Evolutionary conservation across 2,113 vertebrate genomes (phyloP).

Genomic region (Calonectris borealis): DNA sequence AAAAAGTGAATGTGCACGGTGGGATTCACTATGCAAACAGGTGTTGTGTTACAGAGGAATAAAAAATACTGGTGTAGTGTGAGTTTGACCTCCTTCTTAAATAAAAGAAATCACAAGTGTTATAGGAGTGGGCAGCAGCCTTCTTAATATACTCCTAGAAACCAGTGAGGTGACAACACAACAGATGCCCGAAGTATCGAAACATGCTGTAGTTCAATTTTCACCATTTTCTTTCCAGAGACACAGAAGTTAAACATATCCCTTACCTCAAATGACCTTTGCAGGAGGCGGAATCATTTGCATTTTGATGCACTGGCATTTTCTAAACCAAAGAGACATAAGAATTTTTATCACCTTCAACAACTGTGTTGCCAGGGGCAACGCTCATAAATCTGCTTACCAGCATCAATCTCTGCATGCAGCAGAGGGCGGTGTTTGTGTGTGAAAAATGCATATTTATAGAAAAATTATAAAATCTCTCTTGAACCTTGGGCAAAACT

Average conservation of each 20-base stretch:
- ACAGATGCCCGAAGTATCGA: background rate
- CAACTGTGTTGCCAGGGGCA: constrained; percentile 48
- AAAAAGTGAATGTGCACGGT: background rate
- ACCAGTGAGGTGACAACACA: background rate
- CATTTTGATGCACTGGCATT: constrained; percentile 64
- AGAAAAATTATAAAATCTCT: background rate
- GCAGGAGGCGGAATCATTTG: constrained; percentile 34
- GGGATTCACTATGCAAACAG: background rate
- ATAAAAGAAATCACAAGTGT: background rate
- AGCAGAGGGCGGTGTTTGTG: constrained; percentile 58
- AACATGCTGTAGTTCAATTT: background rate
- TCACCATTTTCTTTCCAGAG: background rate
- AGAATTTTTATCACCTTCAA: constrained; percentile 53
- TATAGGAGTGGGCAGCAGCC: background rate
- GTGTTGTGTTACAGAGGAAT: background rate
- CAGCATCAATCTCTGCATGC: background rate
- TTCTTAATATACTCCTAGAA: background rate
- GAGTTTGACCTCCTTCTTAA: background rate
- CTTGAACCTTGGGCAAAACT: background rate
- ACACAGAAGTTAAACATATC: background rate
- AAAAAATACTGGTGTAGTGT: background rate
- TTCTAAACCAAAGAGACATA: constrained; percentile 2
- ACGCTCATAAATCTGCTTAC: background rate
- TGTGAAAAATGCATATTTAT: constrained; percentile 47
- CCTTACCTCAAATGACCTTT: constrained; percentile 54